Evolutionary conservation across 1,140 invertebrate genomes (phyloP).

Genomic region (Drosophila rhopaloa): DNA sequence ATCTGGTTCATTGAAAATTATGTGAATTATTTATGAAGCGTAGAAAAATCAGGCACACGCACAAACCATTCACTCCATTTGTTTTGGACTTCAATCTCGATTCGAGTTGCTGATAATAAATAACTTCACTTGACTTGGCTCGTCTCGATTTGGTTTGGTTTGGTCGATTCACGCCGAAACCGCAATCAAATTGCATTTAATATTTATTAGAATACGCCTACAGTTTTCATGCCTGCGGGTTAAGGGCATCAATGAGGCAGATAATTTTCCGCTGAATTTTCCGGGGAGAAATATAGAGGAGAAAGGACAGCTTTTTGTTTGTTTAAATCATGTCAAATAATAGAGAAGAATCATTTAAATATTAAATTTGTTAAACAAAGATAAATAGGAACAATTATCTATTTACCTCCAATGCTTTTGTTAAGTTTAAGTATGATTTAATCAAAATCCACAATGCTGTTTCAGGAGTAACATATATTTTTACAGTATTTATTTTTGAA

Average conservation of each 20-base stretch:
- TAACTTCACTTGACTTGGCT: slow-evolving; percentile 32
- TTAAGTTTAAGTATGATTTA: too few species aligned
- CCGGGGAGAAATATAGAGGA: not conserved
- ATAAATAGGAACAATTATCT: too few species aligned
- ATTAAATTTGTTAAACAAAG: slow-evolving; percentile 3
- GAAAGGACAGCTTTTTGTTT: not conserved
- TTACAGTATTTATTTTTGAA: slow-evolving; percentile 2
- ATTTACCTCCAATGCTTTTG: too few species aligned
- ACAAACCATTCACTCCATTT: slow-evolving; percentile 52
- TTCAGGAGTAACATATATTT: not conserved
- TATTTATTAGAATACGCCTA: slow-evolving; percentile 61
- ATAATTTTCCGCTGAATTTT: slow-evolving; percentile 12
- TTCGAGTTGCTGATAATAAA: slow-evolving; percentile 44
- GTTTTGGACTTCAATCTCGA: slow-evolving; percentile 46
- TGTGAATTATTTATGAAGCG: slow-evolving; percentile 70
- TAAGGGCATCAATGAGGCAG: slow-evolving; percentile 31
- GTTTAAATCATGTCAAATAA: not conserved
- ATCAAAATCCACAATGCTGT: not conserved
- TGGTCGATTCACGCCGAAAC: slow-evolving; percentile 36
- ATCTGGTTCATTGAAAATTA: slow-evolving; percentile 53
- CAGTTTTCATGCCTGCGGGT: slow-evolving; percentile 6
- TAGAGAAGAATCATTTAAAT: slow-evolving; percentile 15
- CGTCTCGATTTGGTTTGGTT: slow-evolving; percentile 1
- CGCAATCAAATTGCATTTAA: slow-evolving; percentile 80
- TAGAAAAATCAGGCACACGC: slow-evolving; percentile 31